Conservation (phyloP, 2,888 invertebrate genomes). For the Coelopa pilipes region DNA sequence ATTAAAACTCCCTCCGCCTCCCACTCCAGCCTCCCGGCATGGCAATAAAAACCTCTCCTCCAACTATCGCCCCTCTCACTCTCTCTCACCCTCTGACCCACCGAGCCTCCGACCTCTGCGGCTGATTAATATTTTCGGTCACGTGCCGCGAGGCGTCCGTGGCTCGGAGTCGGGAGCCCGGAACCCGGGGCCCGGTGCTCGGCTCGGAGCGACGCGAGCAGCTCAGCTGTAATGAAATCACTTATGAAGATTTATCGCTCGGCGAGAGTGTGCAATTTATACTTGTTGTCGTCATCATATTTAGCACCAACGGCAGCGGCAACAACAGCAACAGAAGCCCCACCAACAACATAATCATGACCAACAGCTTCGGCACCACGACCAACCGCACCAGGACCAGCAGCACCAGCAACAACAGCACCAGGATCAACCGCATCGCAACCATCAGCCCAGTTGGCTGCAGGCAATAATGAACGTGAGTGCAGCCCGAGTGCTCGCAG, state of each 20-base stretch:
- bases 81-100: neutral
- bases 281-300: constrained; percentile 17
- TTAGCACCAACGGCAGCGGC: constrained; percentile 28
- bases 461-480: constrained; percentile 41
- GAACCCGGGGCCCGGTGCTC: constrained; percentile 12
- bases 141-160: constrained; percentile 63
- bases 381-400: neutral
- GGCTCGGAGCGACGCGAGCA: constrained; percentile 35
- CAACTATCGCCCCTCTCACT: no score
- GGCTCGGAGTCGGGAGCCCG: no score
- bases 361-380: neutral
- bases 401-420: neutral
- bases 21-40: no score
- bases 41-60: no score
- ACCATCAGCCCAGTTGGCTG: no score
- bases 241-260: constrained; percentile 51
- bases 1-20: constrained; percentile 8
- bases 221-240: constrained; percentile 49
- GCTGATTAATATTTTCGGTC: constrained; percentile 65
- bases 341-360: neutral
- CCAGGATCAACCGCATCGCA: no score
- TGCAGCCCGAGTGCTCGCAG: constrained; percentile 39
- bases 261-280: constrained; percentile 33
- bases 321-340: constrained; percentile 27
- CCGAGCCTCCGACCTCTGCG: constrained; percentile 44